Base-by-base conservation (phyloP, 1,140 invertebrate species). In the Sarcophaga bullata region DNA sequence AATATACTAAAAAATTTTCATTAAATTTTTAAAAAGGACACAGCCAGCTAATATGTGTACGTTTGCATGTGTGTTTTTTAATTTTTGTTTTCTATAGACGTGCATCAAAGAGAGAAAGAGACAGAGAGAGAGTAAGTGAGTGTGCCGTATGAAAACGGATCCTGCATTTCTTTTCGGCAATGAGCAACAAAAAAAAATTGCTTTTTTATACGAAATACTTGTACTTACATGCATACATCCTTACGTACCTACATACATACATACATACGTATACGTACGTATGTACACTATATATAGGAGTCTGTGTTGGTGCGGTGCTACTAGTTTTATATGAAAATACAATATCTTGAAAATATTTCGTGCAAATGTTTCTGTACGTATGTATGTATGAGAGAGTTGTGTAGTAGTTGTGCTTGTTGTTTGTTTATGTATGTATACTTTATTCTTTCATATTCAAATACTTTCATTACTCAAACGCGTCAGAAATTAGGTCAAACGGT, bases 401-500 rank as follows among this genome's bases (percentile, higher is more conserved):
- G 13, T 58, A 58, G 13, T 58, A 58, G 6, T 13, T 58, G 54
- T n/a, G n/a, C n/a, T n/a, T 58, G 15, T n/a, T 58, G 13, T 58
- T 13, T 68, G 58, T 68, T 7, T 15, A 6, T 76, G 46, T 50
- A 13, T 50, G 84, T 85, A 84, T 84, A 85, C 84, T 84, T 84
- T 84, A 87, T 87, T 84, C n/a, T n/a, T n/a, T n/a, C 84, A 84
- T 85, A 85, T 85, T 90, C 75, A 78, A 78, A 78, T 78, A 78
- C 84, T 82, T 82, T 84, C 80, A 86, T 86, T 86, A 85, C 83
- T 84, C 85, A 84, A 54, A 78, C 82, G 82, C 52, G 58, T 68
- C 62, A 37, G 82, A 86, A 87, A 87, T 86, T 87, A 80, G 86
- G 87, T 87, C 86, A 87, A 87, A 87, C 85, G 85, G 87, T 87